Base-by-base conservation (phyloP, 2,797 vertebrate genomes). In the Melanotaenia boesemani region DNA sequence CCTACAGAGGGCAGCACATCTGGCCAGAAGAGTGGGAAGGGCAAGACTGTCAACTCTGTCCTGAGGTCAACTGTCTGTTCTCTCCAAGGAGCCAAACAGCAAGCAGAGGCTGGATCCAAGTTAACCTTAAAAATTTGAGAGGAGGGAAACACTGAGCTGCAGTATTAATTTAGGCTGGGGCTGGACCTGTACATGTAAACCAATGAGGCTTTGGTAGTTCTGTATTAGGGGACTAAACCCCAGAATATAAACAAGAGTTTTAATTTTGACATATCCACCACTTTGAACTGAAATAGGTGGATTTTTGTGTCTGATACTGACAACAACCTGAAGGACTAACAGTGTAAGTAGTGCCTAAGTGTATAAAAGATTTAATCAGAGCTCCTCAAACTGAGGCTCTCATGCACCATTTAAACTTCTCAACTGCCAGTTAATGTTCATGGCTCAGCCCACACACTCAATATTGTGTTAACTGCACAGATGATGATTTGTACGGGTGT, bases 401-500 rank as follows among this genome's bases (percentile, higher is more conserved):
- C 55, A 57, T 57, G 55, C 26, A 32, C 15, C 28, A 57, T 18
- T 28, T 57, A 30, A 57, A 32, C 55, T 32, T 57, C 70, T 37
- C 20, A 58, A 22, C 62, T 60, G n/a, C 39, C 34, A 8, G 37
- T 24, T 41, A 70, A 44, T 55, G 36, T 60, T 79, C 62, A 54
- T 8, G 0, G 41, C 72, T 82, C 74, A 63, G 70, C 56, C 39
- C 26, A 50, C 28, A 28, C 52, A 60, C 57, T 73, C 65, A 69
- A 34, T 63, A 63, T 68, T 59, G 12, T 26, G 18, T 41, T 61
- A 63, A 77, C 65, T 76, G 74, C 70, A 72, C 34, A 7, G 30
- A 65, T 46, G 24, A 80, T 69, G 59, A 63, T 63, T 72, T 57
- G 64, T 70, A 72, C 59, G 44, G 65, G 67, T 44, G 37, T 0